Percentiles rank a stretch among this genome's conserved stretches.
Conservation (phyloP, 2,888 invertebrate genomes). For the Eupithecia pulchellata region DNA sequence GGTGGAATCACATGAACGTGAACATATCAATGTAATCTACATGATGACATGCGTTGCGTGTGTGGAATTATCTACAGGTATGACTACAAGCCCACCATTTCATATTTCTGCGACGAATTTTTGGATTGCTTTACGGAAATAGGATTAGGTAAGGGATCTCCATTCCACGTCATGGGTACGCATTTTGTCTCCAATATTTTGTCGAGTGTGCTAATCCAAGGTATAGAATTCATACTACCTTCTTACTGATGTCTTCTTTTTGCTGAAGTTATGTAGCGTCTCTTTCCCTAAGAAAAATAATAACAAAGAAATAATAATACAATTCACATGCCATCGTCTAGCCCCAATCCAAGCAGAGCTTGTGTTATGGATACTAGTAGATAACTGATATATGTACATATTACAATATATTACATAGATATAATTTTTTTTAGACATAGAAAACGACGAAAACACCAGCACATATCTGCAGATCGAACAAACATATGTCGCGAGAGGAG, state of each 20-base stretch:
- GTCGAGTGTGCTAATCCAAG: not conserved
- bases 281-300: not conserved
- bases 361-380: too few species aligned
- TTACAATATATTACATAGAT: too few species aligned
- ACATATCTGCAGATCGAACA: too few species aligned
- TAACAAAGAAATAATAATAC: too few species aligned
- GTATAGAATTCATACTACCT: not conserved
- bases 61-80: constrained; percentile 16
- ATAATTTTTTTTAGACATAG: too few species aligned
- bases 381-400: too few species aligned
- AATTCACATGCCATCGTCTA: too few species aligned
- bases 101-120: constrained; percentile 20
- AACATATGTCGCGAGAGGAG: too few species aligned
- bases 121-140: constrained; percentile 14
- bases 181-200: not conserved
- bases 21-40: constrained; percentile 54
- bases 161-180: not conserved
- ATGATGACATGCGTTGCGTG: constrained; percentile 44
- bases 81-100: constrained; percentile 12
- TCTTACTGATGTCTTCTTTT: not conserved
- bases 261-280: not conserved
- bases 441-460: too few species aligned
- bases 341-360: too few species aligned
- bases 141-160: constrained; percentile 12
- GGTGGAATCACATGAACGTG: constrained; percentile 54